These are phyloP conservation scores for Dendrolimus houi DNA, from an alignment of 2,888 invertebrate genomes.

Conservation along the genomic window DNA sequence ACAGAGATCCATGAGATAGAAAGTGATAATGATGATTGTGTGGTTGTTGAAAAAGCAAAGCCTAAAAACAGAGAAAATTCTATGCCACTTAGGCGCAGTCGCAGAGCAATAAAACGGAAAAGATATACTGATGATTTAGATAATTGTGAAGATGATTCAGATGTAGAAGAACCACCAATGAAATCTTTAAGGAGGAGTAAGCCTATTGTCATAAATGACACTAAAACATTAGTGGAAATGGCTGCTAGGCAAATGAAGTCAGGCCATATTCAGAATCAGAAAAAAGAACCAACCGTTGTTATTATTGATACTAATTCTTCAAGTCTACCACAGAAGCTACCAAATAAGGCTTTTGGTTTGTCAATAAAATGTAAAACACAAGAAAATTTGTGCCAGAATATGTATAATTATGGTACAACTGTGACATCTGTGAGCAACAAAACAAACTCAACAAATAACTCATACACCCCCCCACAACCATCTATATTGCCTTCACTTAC, in stretches of 20 bases:
- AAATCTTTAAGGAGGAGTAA: slow-evolving; percentile 70
- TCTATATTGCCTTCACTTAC: slow-evolving; percentile 88
- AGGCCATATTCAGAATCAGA: slow-evolving; percentile 37
- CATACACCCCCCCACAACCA: slow-evolving; percentile 37
- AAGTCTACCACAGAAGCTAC: slow-evolving; percentile 77
- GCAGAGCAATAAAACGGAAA: slow-evolving; percentile 69
- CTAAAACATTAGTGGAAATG: slow-evolving; percentile 82
- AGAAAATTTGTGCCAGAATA: slow-evolving; percentile 75
- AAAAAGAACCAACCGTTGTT: slow-evolving; percentile 85
- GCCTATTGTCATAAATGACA: slow-evolving; percentile 81
- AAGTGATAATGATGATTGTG: slow-evolving; percentile 68
- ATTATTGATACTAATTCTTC: slow-evolving; percentile 86
- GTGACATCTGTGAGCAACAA: slow-evolving; percentile 50
- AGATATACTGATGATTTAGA: slow-evolving; percentile 71
- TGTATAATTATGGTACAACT: slow-evolving; percentile 55
- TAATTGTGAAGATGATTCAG: slow-evolving; percentile 76
- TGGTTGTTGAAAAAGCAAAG: slow-evolving; percentile 30
- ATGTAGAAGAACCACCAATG: slow-evolving; percentile 79
- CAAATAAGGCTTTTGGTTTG: slow-evolving; percentile 42
- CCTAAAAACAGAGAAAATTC: slow-evolving; percentile 22
- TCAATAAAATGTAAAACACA: slow-evolving; percentile 66
- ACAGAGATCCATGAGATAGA: slow-evolving; percentile 49
- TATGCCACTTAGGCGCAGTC: slow-evolving; percentile 42
- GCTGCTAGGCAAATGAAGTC: slow-evolving; percentile 71
- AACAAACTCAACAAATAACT: slow-evolving; percentile 15